A percentile compares a stretch with the other conserved stretches of the same genome.
Conservation (phyloP, 2,888 invertebrate species). For the Dasypolia templi region DNA sequence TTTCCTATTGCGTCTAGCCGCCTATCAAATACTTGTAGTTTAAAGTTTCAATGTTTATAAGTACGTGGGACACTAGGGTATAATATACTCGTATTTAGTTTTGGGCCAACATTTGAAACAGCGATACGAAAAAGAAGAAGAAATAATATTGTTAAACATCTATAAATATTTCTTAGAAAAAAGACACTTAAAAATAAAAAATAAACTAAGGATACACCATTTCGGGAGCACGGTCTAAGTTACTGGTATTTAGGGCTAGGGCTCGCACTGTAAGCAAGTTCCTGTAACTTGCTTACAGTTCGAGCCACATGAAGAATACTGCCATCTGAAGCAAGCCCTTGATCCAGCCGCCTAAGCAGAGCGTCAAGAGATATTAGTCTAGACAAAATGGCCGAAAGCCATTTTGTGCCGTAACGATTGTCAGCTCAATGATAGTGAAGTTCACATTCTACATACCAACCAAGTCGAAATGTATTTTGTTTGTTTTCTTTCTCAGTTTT, state of each 20-base stretch:
- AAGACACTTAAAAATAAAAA: no score
- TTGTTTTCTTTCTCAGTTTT: constrained; percentile 12
- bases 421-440: neutral
- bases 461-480: constrained; percentile 17
- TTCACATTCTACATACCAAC: constrained; percentile 17
- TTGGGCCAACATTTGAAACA: no score
- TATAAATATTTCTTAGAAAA: no score
- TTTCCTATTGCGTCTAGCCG: neutral
- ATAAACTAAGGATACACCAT: neutral
- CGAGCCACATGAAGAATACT: neutral
- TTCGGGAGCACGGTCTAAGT: neutral
- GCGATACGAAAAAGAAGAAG: no score
- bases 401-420: neutral
- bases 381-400: neutral
- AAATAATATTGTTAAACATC: no score
- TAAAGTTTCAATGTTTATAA: neutral
- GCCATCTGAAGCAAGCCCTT: neutral
- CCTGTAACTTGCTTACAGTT: neutral
- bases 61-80: no score
- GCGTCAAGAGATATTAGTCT: neutral
- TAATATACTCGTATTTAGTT: no score
- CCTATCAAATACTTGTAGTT: neutral
- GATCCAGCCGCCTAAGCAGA: neutral
- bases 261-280: no score
- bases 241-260: neutral